A percentile compares a stretch with the other conserved stretches of the same genome.
phyloP scores from a whole-genome alignment of 2,888 invertebrate genomes.

The Agrilus mali region DNA sequence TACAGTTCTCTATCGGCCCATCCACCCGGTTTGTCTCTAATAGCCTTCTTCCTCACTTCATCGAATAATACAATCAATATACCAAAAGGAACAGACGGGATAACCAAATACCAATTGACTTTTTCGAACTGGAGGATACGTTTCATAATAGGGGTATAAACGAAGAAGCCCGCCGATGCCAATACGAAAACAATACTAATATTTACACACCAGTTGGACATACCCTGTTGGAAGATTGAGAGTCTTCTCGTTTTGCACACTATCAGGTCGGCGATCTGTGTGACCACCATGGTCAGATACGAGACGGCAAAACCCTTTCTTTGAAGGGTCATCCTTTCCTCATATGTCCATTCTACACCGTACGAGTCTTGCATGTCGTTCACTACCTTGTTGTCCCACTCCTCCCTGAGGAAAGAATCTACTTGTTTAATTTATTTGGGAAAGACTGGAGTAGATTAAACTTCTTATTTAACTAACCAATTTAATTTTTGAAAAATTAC shows the following conservation, averaged over 20 bases:
- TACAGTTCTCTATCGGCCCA: conserved; percentile 67
- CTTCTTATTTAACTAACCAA: no score
- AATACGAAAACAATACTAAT: conserved; percentile 46
- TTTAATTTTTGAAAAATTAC: no score
- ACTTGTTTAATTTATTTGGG: no score
- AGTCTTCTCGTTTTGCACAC: conserved; percentile 67
- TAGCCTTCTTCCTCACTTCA: conserved; percentile 56
- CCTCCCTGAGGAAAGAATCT: conserved; percentile 31
- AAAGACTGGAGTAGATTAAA: no score
- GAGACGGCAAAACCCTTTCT: conserved; percentile 67
- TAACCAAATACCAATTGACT: conserved; percentile 50
- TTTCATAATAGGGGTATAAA: conserved; percentile 54
- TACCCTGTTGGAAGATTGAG: conserved; percentile 62
- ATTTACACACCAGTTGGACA: conserved; percentile 53
- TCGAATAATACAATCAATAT: conserved; percentile 62
- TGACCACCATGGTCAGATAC: conserved; percentile 65
- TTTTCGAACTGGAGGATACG: conserved; percentile 53
- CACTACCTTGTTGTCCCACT: conserved; percentile 57
- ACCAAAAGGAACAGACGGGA: conserved; percentile 61
- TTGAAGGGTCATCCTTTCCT: conserved; percentile 54
- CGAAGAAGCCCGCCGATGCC: conserved; percentile 45
- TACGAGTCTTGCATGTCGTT: conserved; percentile 56
- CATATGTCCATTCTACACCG: conserved; percentile 61
- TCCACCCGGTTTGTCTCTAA: conserved; percentile 52
- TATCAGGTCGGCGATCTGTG: conserved; percentile 65